Evolutionary conservation across 1,140 invertebrate genomes (phyloP), one percentile per base, ranked within the genome.

Genomic region (Coenobita brevimanus): DNA sequence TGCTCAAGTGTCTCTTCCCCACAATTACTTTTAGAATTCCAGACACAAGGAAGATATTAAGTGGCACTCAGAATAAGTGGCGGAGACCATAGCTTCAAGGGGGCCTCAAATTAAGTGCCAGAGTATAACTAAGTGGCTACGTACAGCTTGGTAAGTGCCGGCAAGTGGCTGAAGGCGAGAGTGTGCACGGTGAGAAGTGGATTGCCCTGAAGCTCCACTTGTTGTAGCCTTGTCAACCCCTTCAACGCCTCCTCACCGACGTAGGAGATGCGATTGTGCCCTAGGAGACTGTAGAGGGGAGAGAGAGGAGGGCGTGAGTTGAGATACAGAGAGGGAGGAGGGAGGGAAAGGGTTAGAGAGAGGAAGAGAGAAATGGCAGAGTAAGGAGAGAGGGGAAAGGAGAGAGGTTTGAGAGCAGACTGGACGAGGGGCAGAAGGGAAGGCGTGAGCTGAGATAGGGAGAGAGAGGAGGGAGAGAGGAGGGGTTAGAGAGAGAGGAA

Each of bases 81-180:
- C n/a, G n/a, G n/a, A n/a, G n/a, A n/a, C n/a, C n/a, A n/a, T n/a
- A n/a, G n/a, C n/a, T n/a, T n/a, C n/a, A n/a, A n/a, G n/a, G n/a
- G n/a, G n/a, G n/a, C n/a, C n/a, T n/a, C n/a, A n/a, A n/a, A n/a
- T n/a, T n/a, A n/a, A n/a, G n/a, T n/a, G n/a, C n/a, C n/a, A n/a
- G n/a, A n/a, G n/a, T n/a, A n/a, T n/a, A n/a, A n/a, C n/a, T n/a
- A n/a, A n/a, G n/a, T n/a, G n/a, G 38, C 13, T 27, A 90, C 89
- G 86, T 50, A 90, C 90, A 91, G 88, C 64, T 90, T 89, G 30
- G 79, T 86, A 54, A 91, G 88, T 6, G 83, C 50, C 0, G 89
- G 90, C 21, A 91, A 82, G 73, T 90, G 64, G 21, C 73, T 54
- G 79, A 91, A 91, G 67, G 89, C 87, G 10, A 46, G 27, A 30